Percentiles rank a stretch among this genome's conserved stretches.
phyloP scores from a whole-genome alignment of 2,888 invertebrate genomes.

The Horisme vitalbata region DNA sequence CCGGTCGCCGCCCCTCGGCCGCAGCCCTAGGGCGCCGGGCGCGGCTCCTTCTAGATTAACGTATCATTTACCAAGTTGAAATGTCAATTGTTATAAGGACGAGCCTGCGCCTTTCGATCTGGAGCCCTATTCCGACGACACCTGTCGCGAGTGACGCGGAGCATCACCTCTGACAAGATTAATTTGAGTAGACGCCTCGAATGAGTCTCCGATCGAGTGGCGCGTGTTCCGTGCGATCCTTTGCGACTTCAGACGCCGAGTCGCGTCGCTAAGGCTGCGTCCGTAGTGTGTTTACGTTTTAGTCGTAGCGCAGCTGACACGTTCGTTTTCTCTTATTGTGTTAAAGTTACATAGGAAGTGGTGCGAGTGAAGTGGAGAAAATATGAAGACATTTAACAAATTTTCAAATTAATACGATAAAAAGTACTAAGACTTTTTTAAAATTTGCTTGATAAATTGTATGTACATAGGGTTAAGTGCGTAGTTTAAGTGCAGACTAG shows the following conservation, averaged over 20 bases:
- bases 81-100: slow-evolving; percentile 65
- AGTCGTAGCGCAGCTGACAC: slow-evolving; percentile 68
- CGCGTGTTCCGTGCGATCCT: not conserved
- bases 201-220: too few relatives aligned
- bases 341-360: slow-evolving; percentile 62
- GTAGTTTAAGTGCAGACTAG: slow-evolving; percentile 76
- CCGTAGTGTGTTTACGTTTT: too few relatives aligned
- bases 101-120: slow-evolving; percentile 28
- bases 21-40: slow-evolving; percentile 27
- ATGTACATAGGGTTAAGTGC: slow-evolving; percentile 77
- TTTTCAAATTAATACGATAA: slow-evolving; percentile 80
- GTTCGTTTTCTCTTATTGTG: slow-evolving; percentile 70
- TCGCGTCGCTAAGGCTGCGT: too few relatives aligned
- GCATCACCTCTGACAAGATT: too few relatives aligned
- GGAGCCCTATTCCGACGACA: too few relatives aligned
- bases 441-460: slow-evolving; percentile 76
- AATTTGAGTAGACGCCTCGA: too few relatives aligned
- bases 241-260: too few relatives aligned
- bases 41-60: slow-evolving; percentile 70
- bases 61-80: slow-evolving; percentile 68
- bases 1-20: too few relatives aligned
- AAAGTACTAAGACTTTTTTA: slow-evolving; percentile 80
- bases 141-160: too few relatives aligned
- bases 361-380: slow-evolving; percentile 78
- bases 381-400: slow-evolving; percentile 82